Percentiles rank a stretch among this genome's conserved stretches.
phyloP scores from a whole-genome alignment of 2,888 invertebrate genomes.

The Lepidochrysops patricia region DNA sequence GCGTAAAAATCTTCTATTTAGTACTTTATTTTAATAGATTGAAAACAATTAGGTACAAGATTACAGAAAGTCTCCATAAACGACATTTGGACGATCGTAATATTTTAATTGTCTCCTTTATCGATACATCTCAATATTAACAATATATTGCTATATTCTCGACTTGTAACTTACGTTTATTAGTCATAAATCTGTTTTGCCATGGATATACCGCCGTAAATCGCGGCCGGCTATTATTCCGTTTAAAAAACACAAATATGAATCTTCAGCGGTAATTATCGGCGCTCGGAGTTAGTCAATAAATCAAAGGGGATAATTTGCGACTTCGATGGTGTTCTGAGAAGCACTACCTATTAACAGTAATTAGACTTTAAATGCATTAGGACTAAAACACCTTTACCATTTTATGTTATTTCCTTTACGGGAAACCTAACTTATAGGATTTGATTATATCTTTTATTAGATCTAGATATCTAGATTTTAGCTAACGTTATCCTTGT shows the following conservation, averaged over 20 bases:
- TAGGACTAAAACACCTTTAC: background rate
- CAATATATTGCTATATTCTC: slow-evolving; percentile 15
- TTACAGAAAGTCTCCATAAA: background rate
- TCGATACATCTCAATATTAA: slow-evolving; percentile 8
- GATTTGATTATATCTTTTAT: too few species aligned
- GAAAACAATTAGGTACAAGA: too few species aligned
- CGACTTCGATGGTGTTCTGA: slow-evolving; percentile 18
- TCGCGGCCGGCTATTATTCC: slow-evolving; percentile 37
- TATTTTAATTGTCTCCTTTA: background rate
- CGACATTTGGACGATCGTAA: background rate
- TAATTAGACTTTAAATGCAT: background rate
- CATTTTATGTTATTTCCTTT: background rate
- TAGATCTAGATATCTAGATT: too few species aligned
- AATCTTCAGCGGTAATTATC: slow-evolving; percentile 41
- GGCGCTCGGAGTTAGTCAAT: slow-evolving; percentile 37
- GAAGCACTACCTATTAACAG: slow-evolving; percentile 14
- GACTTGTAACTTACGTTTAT: slow-evolving; percentile 24
- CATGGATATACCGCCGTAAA: slow-evolving; percentile 35
- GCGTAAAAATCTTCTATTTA: too few species aligned
- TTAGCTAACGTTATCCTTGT: too few species aligned
- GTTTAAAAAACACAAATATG: slow-evolving; percentile 26
- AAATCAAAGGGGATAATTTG: slow-evolving; percentile 36
- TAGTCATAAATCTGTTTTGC: slow-evolving; percentile 32
- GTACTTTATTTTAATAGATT: too few species aligned
- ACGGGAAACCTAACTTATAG: too few species aligned